Base-by-base conservation (phyloP, 2,797 vertebrate species). In the Spondyliosoma cantharus region DNA sequence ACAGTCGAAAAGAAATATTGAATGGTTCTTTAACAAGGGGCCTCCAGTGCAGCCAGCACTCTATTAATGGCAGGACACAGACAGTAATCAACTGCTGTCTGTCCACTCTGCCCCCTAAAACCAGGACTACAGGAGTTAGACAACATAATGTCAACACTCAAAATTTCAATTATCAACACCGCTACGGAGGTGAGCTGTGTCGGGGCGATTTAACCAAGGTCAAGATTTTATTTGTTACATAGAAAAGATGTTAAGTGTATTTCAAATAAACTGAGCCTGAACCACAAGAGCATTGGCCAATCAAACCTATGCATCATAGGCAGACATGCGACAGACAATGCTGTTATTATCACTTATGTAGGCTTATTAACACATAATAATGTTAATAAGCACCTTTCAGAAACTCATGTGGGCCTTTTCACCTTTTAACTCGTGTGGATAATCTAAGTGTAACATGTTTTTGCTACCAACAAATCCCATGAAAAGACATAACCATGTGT, bases 1-100 rank as follows among this genome's bases (percentile, higher is more conserved):
- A n/a, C 22, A 53, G 13, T 7, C 62, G 71, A 71, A 83, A 71
- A 56, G 60, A 67, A 65, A 59, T 63, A 63, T 12, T 53, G 45
- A 74, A 74, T 46, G 17, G n/a, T 25, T 75, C 71, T 63, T 50
- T 29, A 50, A 64, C 29, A 67, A 59, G n/a, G 25, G 14, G 7
- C 2, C 25, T 2, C 7, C 20, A 52, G 16, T 19, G 15, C 37
- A 60, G 61, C 52, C 27, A 13, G 32, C 56, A 29, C 32, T 80
- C 60, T 68, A 52, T 80, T 37, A 68, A 65, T 3, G 48, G 54
- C 45, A 29, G 42, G 58, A 65, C 60, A 65, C 24, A n/a, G 53
- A 57, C 32, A 4, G 24, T 45, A 75, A 72, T 16, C 68, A 65
- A n/a, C 60, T 50, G 53, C 57, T 61, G 43, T 78, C 5, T 46